Conservation (phyloP, 2,888 invertebrate species). For the Prenolepis imparis region DNA sequence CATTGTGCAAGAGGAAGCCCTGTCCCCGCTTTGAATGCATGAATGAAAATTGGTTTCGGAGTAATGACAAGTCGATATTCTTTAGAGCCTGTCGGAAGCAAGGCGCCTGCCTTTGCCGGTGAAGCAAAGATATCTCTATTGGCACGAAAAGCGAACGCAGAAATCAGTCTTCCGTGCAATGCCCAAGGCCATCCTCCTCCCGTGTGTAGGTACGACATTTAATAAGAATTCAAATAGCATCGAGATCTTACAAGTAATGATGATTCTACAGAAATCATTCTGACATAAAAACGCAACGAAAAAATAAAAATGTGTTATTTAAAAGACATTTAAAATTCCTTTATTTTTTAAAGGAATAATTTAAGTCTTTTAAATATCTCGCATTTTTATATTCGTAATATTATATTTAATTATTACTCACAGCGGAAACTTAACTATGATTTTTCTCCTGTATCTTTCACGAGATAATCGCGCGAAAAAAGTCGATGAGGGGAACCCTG, state of each 20-base stretch:
- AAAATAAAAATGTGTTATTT: neutral
- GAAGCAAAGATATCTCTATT: conserved; percentile 87
- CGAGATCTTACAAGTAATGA: neutral
- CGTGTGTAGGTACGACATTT: conserved; percentile 85
- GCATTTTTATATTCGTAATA: neutral
- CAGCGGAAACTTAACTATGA: neutral
- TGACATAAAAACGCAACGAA: neutral
- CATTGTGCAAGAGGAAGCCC: conserved; percentile 75
- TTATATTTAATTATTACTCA: neutral
- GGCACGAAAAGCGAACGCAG: conserved; percentile 79
- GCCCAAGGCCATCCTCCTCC: conserved; percentile 87
- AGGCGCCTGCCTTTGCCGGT: conserved; percentile 88
- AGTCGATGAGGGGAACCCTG: conserved; percentile 69
- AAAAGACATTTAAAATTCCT: neutral
- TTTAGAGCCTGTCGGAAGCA: conserved; percentile 88
- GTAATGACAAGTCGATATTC: conserved; percentile 69
- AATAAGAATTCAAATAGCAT: conserved; percentile 42
- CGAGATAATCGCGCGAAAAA: conserved; percentile 1
- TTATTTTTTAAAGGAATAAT: neutral
- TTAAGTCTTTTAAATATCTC: neutral
- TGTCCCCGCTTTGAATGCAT: conserved; percentile 86
- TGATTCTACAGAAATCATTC: neutral
- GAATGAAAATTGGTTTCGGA: conserved; percentile 49
- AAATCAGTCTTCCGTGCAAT: conserved; percentile 86
- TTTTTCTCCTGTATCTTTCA: neutral